Base-by-base conservation (phyloP, 2,797 vertebrate species). In the Myioborus melanocephalus region DNA sequence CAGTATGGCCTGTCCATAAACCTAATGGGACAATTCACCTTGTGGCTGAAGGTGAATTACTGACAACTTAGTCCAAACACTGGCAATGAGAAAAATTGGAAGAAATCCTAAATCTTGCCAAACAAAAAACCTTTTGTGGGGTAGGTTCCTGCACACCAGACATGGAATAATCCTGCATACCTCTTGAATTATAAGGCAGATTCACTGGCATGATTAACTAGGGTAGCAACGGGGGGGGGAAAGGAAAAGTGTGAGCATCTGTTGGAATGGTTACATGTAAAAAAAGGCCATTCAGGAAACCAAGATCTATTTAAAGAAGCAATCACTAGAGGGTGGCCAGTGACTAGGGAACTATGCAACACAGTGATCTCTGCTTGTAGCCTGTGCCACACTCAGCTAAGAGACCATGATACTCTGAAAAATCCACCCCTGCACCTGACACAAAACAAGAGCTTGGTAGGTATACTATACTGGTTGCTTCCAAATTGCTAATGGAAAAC, bases 51-150 rank as follows among this genome's bases (percentile, higher is more conserved):
- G 19, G 16, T 41, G 16, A 5, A 14, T 68, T 44, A n/a, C 15
- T 0, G 1, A 44, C 0, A 1, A 15, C n/a, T n/a, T 23, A n/a
- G 4, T 24, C 22, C 22, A 37, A 65, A 46, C 22, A 34, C 34
- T 34, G 26, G 12, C 21, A 78, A 30, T 12, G 8, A 47, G 14
- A 47, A 86, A 69, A 55, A 63, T 3, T 8, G 17, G 26, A 50
- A 59, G 22, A 75, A 49, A 37, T 66, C 37, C 18, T 66, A 44
- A 50, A 52, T 37, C 19, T 28, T 43, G 7, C 27, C 27, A 66
- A 34, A 47, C 9, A 70, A 22, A 28, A 28, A 26, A 4, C 6
- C 9, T 63, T 70, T 12, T 1, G 4, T 35, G 32, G 20, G 9
- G 14, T 35, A 55, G 17, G 14, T 27, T 63, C 3, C 41, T 22